These are phyloP conservation scores for Tolypeutes matacus DNA, from an alignment of 2,797 vertebrate species.

Conservation along the genomic window DNA sequence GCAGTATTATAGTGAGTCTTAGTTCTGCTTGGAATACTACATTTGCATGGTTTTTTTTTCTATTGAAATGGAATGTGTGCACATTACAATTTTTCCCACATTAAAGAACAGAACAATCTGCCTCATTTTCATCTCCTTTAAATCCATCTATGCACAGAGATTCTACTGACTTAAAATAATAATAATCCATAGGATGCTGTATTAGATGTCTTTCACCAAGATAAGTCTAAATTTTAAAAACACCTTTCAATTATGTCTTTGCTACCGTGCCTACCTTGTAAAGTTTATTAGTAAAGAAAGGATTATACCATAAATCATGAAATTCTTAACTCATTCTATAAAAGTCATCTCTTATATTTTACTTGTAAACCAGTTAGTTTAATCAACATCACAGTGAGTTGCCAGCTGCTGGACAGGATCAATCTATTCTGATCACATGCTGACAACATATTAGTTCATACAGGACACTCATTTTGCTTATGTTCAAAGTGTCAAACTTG, in stretches of 20 bases:
- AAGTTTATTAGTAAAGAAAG: slow-evolving; percentile 27
- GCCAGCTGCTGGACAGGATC: background rate
- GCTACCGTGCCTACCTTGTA: background rate
- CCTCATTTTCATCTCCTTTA: slow-evolving; percentile 67
- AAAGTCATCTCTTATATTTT: background rate
- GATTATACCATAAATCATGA: background rate
- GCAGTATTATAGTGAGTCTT: slow-evolving; percentile 69
- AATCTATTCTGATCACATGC: background rate
- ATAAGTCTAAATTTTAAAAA: slow-evolving; percentile 10
- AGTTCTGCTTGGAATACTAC: slow-evolving; percentile 77
- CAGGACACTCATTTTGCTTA: background rate
- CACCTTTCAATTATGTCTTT: background rate
- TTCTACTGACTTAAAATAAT: slow-evolving; percentile 57
- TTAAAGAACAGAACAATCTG: slow-evolving; percentile 73
- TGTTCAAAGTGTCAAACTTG: background rate
- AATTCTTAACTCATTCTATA: background rate
- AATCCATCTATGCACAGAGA: slow-evolving; percentile 35
- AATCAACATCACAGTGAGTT: background rate
- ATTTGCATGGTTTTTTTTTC: slow-evolving; percentile 74
- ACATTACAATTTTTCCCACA: slow-evolving; percentile 65
- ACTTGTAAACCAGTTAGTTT: background rate
- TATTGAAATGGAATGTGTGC: slow-evolving; percentile 71
- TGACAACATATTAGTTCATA: background rate
- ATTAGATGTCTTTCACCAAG: slow-evolving; percentile 49
- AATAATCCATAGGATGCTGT: slow-evolving; percentile 1